Base-by-base conservation (phyloP, 1,140 invertebrate genomes). In the Drosophila simulans region DNA sequence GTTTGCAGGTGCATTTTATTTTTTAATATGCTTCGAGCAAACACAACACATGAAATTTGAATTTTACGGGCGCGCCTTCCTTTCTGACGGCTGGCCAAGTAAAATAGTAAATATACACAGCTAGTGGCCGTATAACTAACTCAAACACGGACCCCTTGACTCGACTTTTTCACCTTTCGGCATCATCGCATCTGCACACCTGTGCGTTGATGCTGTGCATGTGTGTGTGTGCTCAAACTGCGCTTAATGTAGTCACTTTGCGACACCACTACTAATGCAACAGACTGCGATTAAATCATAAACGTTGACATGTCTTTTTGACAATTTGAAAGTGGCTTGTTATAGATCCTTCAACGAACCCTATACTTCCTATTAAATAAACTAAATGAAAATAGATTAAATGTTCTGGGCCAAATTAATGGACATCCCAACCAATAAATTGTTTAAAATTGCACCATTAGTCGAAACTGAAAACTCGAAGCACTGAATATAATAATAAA, bases 1-100 rank as follows among this genome's bases (percentile, higher is more conserved):
- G 78, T 77, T 68, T 86, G 79, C 83, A 88, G 83, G 83, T 88
- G 83, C 72, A 72, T 89, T 88, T 88, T 88, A 88, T 88, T 72
- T 86, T 83, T 77, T 83, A 88, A 88, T 86, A 68, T 86, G 68
- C 77, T 82, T 55, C 58, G 31, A 80, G 66, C 63, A 57, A 66
- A 83, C 79, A 71, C 63, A 79, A 69, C 62, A 66, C 66, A 71
- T 57, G 76, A 88, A 83, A 88, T 88, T 83, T 88, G 83, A 72
- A 88, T 89, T 86, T 89, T 89, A 89, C 72, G 56, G 25, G 55
- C n/a, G 34, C 11, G 42, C 17, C 25, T n/a, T 51, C 4, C 37
- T 54, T 59, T 68, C 57, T 65, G 56, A 58, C 17, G 68, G 71
- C 53, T 55, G n/a, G 11, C 66, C 57, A 49, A 78, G 75, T 77